Conservation (phyloP, 2,888 invertebrate genomes). For the Drosophila austrosaltans region DNA sequence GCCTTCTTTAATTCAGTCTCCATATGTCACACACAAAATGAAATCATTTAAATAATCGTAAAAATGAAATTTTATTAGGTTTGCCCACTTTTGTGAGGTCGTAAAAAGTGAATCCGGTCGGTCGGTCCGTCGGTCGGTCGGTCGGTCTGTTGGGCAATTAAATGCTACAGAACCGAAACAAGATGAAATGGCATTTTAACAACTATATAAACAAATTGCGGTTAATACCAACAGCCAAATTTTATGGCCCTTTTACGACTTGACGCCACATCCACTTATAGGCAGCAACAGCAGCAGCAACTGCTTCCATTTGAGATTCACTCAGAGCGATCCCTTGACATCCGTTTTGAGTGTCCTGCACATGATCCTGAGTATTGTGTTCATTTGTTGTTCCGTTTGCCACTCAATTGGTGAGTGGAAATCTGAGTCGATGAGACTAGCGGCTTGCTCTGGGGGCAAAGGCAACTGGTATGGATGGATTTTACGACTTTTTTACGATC, state of each 20-base stretch:
- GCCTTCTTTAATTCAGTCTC: constrained; percentile 15
- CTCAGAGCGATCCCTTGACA: constrained; percentile 60
- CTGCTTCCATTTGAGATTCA: constrained; percentile 37
- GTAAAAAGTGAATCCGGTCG: constrained; percentile 68
- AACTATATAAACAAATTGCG: constrained; percentile 81
- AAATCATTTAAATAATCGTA: constrained; percentile 79
- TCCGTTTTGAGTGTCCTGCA: constrained; percentile 49
- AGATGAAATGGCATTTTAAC: constrained; percentile 76
- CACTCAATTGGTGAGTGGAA: constrained; percentile 30
- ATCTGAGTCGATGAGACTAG: constrained; percentile 14
- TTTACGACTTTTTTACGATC: constrained; percentile 83
- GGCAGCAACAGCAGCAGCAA: background rate
- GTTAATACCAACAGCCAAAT: constrained; percentile 65
- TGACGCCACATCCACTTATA: constrained; percentile 82
- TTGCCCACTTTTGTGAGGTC: constrained; percentile 70
- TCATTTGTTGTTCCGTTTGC: constrained; percentile 39
- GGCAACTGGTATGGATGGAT: constrained; percentile 51
- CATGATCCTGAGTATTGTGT: constrained; percentile 41
- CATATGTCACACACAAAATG: constrained; percentile 44
- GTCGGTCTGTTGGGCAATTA: constrained; percentile 59
- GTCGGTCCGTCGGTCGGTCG: constrained; percentile 18
- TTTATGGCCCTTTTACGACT: constrained; percentile 83
- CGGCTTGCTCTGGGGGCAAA: background rate
- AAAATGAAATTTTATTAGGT: constrained; percentile 73
- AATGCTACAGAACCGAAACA: constrained; percentile 71